These are phyloP conservation scores for Prolemur simus DNA, from an alignment of 2,113 vertebrate genomes.

Conservation along the genomic window DNA sequence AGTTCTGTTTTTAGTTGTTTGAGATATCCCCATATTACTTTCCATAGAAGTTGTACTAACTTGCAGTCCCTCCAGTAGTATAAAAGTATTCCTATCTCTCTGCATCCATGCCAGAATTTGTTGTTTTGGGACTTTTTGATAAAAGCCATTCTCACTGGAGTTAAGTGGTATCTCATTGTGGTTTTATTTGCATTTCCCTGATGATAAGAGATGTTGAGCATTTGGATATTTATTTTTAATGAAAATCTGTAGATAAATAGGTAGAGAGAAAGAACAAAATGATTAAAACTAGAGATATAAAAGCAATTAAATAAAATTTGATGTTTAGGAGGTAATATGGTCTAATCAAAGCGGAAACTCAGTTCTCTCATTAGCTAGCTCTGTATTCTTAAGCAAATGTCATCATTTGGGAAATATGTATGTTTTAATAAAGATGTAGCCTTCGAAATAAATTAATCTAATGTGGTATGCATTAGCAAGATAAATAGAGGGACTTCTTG, in stretches of 20 bases:
- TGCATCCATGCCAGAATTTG: no score
- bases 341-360: not conserved
- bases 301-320: not conserved
- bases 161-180: no score
- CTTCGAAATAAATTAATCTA: not conserved
- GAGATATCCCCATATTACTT: no score
- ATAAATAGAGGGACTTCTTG: not conserved
- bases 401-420: not conserved
- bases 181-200: no score
- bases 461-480: not conserved
- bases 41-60: no score
- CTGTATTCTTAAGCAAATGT: not conserved
- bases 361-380: not conserved
- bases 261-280: not conserved
- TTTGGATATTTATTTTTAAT: slow-evolving; percentile 12
- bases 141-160: no score
- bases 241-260: not conserved
- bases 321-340: not conserved
- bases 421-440: not conserved
- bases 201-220: no score
- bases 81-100: no score
- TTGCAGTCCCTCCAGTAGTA: no score
- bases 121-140: no score
- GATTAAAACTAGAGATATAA: not conserved
- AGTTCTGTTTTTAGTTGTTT: no score